Evolutionary conservation across 2,113 vertebrate genomes (phyloP), one percentile per base, ranked within the genome.

Genomic region (Callipepla squamata): DNA sequence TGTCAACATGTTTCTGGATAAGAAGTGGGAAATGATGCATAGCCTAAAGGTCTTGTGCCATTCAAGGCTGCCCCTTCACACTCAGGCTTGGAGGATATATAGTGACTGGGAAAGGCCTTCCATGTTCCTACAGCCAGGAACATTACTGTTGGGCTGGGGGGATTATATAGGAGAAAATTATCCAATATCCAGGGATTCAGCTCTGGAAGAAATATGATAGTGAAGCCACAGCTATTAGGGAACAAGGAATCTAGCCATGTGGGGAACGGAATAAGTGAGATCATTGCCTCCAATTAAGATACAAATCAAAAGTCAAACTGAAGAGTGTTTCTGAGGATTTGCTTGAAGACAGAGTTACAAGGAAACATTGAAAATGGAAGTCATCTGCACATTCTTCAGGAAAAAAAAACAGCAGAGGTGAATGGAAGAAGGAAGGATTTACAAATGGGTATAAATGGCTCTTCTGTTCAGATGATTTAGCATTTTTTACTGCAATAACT

Each of bases 141-240:
- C 5, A 3, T 67, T 42, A 51, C 14, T 44, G 57, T 6, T 25
- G 22, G n/a, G 3, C 17, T 6, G 1, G 17, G 72, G 23, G 1
- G 13, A 45, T 15, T 9, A 13, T 47, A 18, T 6, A 18, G 16
- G 80, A 86, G 26, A 91, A 86, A 65, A 23, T 34, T 72, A 40
- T 48, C 66, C 73, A 55, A 20, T 20, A 55, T 45, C 58, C 34
- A 63, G 42, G 38, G 42, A 59, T 34, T 67, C 51, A 48, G 57
- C 61, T 32, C 62, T 72, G 57, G 58, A 9, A 72, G 83, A 58
- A 75, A 82, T 4, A 2, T 42, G 11, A 15, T 30, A 45, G 19
- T 42, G 16, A 58, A 79, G 47, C 30, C 30, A 38, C 25, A 81
- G 17, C 30, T 75, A 20, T 44, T 23, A 57, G 47, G 22, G 23